Evolutionary conservation across 2,113 vertebrate species (phyloP).

Genomic region (Montifringilla adamsi): DNA sequence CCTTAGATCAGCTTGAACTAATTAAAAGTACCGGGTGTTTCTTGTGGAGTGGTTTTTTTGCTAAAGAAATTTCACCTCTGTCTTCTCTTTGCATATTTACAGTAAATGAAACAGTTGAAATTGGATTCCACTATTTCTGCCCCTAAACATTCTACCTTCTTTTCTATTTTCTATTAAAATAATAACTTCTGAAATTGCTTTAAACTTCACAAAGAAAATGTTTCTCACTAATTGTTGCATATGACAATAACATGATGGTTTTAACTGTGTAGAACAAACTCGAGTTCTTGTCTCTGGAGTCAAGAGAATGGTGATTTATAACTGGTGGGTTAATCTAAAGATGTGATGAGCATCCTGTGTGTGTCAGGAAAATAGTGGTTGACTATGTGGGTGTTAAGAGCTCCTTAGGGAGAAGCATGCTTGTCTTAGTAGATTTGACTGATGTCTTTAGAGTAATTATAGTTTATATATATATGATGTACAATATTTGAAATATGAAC

Average conservation of each 20-base stretch:
- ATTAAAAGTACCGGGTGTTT: not conserved
- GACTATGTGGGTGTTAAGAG: not conserved
- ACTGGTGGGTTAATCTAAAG: not conserved
- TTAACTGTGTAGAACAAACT: not conserved
- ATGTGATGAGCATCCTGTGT: not conserved
- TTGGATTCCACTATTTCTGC: not conserved
- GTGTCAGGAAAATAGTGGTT: not conserved
- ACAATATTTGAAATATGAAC: constrained; percentile 21
- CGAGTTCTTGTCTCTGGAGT: not conserved
- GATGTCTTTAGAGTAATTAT: not conserved
- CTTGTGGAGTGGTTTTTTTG: not conserved
- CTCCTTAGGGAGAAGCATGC: not conserved
- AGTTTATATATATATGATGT: not conserved
- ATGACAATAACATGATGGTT: not conserved
- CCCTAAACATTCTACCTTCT: not conserved
- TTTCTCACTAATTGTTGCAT: not conserved
- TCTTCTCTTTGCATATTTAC: not conserved
- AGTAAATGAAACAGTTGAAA: not conserved
- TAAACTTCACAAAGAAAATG: not conserved
- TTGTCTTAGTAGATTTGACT: not conserved
- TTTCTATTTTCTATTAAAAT: not conserved
- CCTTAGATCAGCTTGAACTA: not conserved
- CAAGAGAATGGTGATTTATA: not conserved
- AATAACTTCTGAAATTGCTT: not conserved
- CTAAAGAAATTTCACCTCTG: not conserved